Conservation (phyloP, 2,888 invertebrate species). For the Andrena bucephala region DNA sequence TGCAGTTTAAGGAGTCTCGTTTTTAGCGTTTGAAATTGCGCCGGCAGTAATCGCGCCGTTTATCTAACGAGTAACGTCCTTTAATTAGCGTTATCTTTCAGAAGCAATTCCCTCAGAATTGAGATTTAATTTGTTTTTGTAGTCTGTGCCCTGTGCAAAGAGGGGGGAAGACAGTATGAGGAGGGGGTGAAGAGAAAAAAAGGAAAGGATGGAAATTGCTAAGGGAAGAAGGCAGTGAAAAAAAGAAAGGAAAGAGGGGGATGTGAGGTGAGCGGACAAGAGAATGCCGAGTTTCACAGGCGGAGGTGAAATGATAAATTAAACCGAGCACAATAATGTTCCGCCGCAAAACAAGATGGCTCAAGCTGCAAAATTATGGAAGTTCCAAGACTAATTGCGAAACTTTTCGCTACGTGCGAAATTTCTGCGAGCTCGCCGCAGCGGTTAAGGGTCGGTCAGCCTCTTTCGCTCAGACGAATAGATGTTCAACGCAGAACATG, state of each 20-base stretch:
- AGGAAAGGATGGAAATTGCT: constrained; percentile 17
- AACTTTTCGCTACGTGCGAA: constrained; percentile 79
- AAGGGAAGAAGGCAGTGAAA: constrained; percentile 5
- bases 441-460: constrained; percentile 28
- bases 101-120: constrained; percentile 23
- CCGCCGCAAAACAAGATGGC: constrained; percentile 79
- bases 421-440: constrained; percentile 66
- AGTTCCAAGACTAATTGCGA: constrained; percentile 83
- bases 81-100: constrained; percentile 42
- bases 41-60: neutral
- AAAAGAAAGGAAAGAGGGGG: constrained; percentile 3
- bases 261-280: constrained; percentile 21
- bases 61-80: constrained; percentile 19
- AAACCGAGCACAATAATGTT: constrained; percentile 73
- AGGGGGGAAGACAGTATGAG: neutral
- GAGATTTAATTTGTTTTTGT: constrained; percentile 46
- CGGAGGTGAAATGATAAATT: constrained; percentile 80
- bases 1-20: constrained; percentile 4
- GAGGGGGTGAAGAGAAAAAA: constrained; percentile 2
- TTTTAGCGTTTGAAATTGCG: constrained; percentile 9
- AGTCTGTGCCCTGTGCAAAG: neutral
- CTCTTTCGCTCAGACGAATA: constrained; percentile 49
- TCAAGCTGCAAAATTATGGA: constrained; percentile 81
- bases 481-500: neutral
- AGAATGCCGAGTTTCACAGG: constrained; percentile 43